phyloP scores from a whole-genome alignment of 2,888 invertebrate genomes.

The Cephus nigrinus region DNA sequence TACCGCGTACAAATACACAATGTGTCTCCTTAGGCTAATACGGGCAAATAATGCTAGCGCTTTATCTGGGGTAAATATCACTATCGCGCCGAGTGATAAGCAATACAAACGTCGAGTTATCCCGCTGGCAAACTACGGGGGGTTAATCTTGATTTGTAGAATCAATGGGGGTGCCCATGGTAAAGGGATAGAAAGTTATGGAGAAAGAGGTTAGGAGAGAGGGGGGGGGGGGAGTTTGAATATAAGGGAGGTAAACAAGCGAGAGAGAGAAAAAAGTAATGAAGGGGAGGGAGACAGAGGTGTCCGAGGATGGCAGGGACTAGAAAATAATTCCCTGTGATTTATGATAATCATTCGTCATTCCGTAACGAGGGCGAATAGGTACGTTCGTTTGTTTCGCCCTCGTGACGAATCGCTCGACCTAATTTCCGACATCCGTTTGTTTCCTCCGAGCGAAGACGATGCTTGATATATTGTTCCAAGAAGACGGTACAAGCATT shows the following conservation, averaged over 20 bases:
- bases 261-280: not conserved
- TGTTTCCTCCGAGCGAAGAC: not conserved
- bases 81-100: slow-evolving; percentile 42
- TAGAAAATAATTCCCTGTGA: slow-evolving; percentile 36
- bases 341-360: slow-evolving; percentile 48
- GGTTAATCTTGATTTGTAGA: slow-evolving; percentile 43
- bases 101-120: slow-evolving; percentile 36
- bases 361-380: slow-evolving; percentile 25
- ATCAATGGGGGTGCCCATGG: slow-evolving; percentile 18
- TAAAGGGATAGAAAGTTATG: slow-evolving; percentile 18
- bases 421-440: not conserved
- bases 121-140: slow-evolving; percentile 36
- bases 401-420: not conserved
- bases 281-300: too few relatives aligned
- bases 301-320: not conserved
- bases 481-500: not conserved
- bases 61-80: slow-evolving; percentile 53
- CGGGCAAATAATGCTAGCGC: slow-evolving; percentile 41
- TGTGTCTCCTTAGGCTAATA: slow-evolving; percentile 40
- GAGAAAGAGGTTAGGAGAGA: slow-evolving; percentile 11
- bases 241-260: not conserved
- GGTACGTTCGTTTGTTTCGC: slow-evolving; percentile 5
- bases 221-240: not conserved
- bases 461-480: not conserved
- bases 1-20: slow-evolving; percentile 34